Evolutionary conservation across 2,888 invertebrate genomes (phyloP).

Genomic region (Cryptocephalus moraei): DNA sequence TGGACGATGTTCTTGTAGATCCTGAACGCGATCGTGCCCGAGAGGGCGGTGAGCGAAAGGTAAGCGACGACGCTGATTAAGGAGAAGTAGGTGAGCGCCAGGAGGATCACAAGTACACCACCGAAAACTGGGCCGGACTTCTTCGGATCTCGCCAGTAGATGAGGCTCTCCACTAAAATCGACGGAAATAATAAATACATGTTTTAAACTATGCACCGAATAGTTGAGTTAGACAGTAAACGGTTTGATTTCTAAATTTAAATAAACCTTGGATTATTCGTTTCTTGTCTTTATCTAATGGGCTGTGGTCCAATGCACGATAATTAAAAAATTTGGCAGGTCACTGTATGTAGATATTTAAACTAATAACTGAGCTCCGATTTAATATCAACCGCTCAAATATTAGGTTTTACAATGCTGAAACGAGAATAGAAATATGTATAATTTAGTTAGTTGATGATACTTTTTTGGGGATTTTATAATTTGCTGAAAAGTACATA

Average conservation of each 20-base stretch:
- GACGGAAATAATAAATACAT: conserved; percentile 16
- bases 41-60: conserved; percentile 73
- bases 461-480: too few species aligned
- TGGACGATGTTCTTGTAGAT: conserved; percentile 93
- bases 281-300: too few species aligned
- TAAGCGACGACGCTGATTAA: conserved; percentile 94
- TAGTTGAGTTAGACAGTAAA: not conserved
- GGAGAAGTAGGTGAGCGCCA: conserved; percentile 91
- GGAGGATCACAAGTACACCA: conserved; percentile 74
- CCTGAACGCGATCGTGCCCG: conserved; percentile 86
- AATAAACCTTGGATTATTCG: too few species aligned
- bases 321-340: too few species aligned
- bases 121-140: conserved; percentile 92
- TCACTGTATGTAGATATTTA: too few species aligned
- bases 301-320: too few species aligned
- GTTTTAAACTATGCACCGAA: not conserved
- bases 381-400: too few species aligned
- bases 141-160: conserved; percentile 96
- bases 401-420: too few species aligned
- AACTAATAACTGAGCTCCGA: too few species aligned
- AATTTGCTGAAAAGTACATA: too few species aligned
- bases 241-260: not conserved
- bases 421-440: too few species aligned
- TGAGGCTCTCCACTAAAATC: conserved; percentile 81
- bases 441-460: too few species aligned